These are phyloP conservation scores for Enteromius anoplus DNA, from an alignment of 2,797 vertebrate species.

Conservation along the genomic window DNA sequence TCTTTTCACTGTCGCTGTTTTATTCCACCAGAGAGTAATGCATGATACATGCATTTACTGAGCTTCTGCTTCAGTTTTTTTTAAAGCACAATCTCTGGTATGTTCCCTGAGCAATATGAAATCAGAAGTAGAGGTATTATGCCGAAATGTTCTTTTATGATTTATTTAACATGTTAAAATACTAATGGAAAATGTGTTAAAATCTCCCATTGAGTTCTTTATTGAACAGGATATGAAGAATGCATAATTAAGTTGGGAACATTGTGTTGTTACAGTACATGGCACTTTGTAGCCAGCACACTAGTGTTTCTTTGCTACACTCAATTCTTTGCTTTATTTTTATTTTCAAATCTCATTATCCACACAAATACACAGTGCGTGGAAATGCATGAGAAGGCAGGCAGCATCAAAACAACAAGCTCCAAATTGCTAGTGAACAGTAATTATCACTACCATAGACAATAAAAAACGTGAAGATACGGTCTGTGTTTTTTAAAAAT, in stretches of 20 bases:
- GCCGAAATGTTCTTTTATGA: neutral
- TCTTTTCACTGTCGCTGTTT: neutral
- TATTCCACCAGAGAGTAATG: neutral
- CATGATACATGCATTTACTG: neutral
- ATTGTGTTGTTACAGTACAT: constrained; percentile 1
- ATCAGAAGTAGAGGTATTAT: neutral
- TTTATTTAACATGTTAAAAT: neutral
- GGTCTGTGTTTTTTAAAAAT: neutral
- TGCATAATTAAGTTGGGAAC: neutral
- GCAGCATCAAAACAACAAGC: neutral
- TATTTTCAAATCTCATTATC: neutral
- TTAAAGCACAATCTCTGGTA: neutral
- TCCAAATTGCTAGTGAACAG: neutral
- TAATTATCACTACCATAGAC: neutral
- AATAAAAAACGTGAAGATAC: neutral
- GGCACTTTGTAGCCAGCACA: neutral
- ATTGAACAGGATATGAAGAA: neutral
- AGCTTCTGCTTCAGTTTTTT: neutral
- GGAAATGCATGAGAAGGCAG: neutral
- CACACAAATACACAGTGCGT: neutral
- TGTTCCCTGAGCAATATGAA: neutral
- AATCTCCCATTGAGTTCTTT: constrained; percentile 11
- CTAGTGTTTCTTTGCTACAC: neutral
- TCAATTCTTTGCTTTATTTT: neutral
- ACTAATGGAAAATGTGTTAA: neutral